A percentile compares a stretch with the other conserved stretches of the same genome.
phyloP scores from a whole-genome alignment of 2,888 invertebrate genomes.

The Adelognathus sp. region DNA sequence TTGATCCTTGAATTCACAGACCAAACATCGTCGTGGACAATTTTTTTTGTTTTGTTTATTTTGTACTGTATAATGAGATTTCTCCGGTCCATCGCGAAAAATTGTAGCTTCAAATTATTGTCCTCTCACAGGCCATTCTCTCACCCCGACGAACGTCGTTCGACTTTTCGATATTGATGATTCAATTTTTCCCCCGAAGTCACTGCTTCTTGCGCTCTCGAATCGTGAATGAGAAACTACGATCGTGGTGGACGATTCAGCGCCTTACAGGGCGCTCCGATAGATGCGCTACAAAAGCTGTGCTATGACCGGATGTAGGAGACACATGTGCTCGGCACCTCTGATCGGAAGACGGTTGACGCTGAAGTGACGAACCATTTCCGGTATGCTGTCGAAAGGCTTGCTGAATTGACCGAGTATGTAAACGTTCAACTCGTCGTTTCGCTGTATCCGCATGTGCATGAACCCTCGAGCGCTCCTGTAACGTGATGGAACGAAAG shows the following conservation, averaged over 20 bases:
- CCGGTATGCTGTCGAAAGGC: constrained; percentile 95
- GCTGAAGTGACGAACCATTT: constrained; percentile 96
- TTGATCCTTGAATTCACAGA: constrained; percentile 2
- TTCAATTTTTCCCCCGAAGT: neutral
- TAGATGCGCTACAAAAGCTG: constrained; percentile 86
- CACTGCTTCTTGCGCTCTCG: neutral
- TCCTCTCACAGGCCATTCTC: constrained; percentile 61
- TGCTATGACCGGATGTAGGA: constrained; percentile 94
- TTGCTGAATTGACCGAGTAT: constrained; percentile 96
- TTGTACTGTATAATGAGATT: constrained; percentile 66
- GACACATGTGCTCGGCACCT: constrained; percentile 98
- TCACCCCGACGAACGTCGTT: neutral
- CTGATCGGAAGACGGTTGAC: constrained; percentile 96
- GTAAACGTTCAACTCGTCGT: constrained; percentile 88
- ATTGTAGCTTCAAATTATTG: constrained; percentile 62
- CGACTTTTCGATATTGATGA: neutral
- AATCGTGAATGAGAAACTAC: no score
- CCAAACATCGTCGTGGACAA: constrained; percentile 40
- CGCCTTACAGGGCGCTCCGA: constrained; percentile 77
- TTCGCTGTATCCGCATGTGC: constrained; percentile 97
- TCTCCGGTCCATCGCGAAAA: constrained; percentile 32
- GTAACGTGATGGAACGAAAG: constrained; percentile 68
- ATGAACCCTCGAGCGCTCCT: constrained; percentile 97
- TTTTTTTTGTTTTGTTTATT: no score
- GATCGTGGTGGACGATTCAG: constrained; percentile 55